Base-by-base conservation (phyloP, 1,140 invertebrate species). In the Papilio glaucus region DNA sequence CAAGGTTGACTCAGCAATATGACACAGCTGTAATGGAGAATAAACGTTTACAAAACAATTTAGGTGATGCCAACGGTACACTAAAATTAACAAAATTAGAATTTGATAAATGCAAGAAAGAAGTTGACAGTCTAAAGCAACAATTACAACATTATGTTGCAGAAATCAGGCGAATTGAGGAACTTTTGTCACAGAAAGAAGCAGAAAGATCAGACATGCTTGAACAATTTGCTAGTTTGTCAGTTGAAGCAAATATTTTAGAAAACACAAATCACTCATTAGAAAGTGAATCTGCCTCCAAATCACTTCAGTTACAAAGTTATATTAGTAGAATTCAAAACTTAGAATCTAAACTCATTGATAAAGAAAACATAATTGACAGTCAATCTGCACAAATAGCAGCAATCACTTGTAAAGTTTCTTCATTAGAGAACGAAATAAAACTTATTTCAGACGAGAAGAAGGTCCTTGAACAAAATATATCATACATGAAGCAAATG, bases 211-310 rank as follows among this genome's bases (percentile, higher is more conserved):
- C 94, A 42, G 95, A 96, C 80, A 95, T 97, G 94, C 80, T 96
- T 73, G 95, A 96, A 86, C 95, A 96, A 72, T 96, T 96, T 86
- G 94, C 95, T 74, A 95, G 95, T 83, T 86, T 97, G 7, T 96
- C 95, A 63, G 87, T 96, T 42, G 96, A 97, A 90, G 95, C 96
- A 3, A 96, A 95, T 60, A 94, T 95, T 76, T 90, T 96, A 74
- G 96, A 96, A 86, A 96, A 93, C 73, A 96, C 94, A 75, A 96
- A 97, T 86, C 95, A 96, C 78, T 95, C 95, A 45, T 93, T 96
- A 45, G 96, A 96, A 84, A 95, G 93, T 71, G 95, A 96, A 87
- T 95, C 95, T 9, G 94, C 94, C 21, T 95, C 95, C 69, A 95
- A 94, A 39, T 94, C 89, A 76, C 13, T 86, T 21, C 90, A 93